Base-by-base conservation (phyloP, 2,888 invertebrate genomes). In the Endotricha flammealis region DNA sequence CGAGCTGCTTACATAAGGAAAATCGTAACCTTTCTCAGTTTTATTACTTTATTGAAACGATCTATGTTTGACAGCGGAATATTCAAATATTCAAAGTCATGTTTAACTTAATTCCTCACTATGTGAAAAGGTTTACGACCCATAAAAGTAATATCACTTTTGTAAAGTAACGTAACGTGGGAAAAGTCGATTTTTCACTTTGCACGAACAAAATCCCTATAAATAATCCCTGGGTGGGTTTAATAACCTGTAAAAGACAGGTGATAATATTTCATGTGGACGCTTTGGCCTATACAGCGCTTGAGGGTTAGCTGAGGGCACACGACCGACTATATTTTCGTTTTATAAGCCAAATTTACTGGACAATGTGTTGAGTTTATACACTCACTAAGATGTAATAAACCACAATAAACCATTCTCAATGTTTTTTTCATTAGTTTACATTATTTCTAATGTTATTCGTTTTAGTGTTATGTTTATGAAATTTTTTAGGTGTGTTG, bases 201-300 rank as follows among this genome's bases (percentile, higher is more conserved):
- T 34, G 39, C 34, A 25, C 20, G 16, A 36, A 36, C 29, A 34
- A 38, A 34, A 36, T 32, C 13, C 24, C 39, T 23, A 36, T 44
- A 39, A 41, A 41, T 41, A 34, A 44, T 20, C 16, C 20, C 20
- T 25, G 29, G 41, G 46, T 33, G 44, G 44, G 51, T 42, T 51
- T 60, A 55, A 61, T 62, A 59, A 52, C 53, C 53, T 62, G 64
- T 39, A 38, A 42, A 40, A 32, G 57, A 54, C 57, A 56, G 57
- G 64, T 64, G 52, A 65, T 66, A 64, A 63, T 20, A 20, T 20
- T 51, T 66, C 55, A 60, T 45, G 36, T 38, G 46, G 44, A 27
- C 30, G 24, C 31, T 29, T 48, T 37, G 45, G 42, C 40, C 45
- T 4, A 6, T 16, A 16, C 16, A 16, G 12, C 28, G 20, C 20